Evolutionary conservation across 2,797 vertebrate species (phyloP).

Genomic region (Sebastolobus alascanus): DNA sequence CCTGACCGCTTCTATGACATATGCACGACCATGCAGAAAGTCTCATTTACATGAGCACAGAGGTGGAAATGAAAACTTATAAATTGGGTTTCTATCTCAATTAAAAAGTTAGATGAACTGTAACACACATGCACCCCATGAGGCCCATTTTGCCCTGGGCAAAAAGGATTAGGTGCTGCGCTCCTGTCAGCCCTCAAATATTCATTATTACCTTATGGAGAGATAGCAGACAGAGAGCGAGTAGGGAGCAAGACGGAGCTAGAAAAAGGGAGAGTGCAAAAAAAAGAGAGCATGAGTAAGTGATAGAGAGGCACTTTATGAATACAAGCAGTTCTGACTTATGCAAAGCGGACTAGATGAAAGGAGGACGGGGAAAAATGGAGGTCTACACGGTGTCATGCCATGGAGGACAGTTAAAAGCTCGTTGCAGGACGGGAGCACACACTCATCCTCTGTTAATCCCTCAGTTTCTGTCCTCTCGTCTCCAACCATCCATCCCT

Average conservation of each 20-base stretch:
- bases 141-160: conserved; percentile 74
- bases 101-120: conserved; percentile 81
- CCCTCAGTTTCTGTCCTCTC: conserved; percentile 71
- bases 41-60: conserved; percentile 70
- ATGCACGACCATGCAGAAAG: conserved; percentile 46
- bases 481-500: conserved; percentile 77
- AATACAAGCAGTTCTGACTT: conserved; percentile 71
- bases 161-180: conserved; percentile 76
- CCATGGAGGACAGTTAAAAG: conserved; percentile 80
- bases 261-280: conserved; percentile 25
- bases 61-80: conserved; percentile 71
- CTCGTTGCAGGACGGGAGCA: conserved; percentile 59
- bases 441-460: conserved; percentile 78
- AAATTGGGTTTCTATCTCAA: conserved; percentile 77
- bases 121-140: conserved; percentile 69
- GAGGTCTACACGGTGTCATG: conserved; percentile 76
- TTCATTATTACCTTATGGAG: conserved; percentile 79
- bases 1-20: conserved; percentile 30
- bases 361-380: conserved; percentile 71
- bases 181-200: conserved; percentile 79
- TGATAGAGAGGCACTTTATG: conserved; percentile 69
- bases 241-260: conserved; percentile 54
- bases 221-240: conserved; percentile 70
- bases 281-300: conserved; percentile 55
- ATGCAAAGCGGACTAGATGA: conserved; percentile 76